Evolutionary conservation across 2,113 vertebrate species (phyloP).

Genomic region (Chauna torquata): DNA sequence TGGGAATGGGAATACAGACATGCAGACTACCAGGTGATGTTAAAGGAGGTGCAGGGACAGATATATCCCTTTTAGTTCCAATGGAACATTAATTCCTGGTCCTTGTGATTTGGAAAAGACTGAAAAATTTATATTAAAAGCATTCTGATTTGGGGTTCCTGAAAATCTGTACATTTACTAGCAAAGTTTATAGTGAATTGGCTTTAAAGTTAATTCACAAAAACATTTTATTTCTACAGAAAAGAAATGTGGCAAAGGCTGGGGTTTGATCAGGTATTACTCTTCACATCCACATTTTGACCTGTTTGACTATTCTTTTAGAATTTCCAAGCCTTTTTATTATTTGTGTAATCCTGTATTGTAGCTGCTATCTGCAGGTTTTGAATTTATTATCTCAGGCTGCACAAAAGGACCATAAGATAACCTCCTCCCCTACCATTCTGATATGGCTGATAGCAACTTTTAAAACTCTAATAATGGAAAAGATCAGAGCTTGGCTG

Average conservation of each 20-base stretch:
- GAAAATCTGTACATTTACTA: background rate
- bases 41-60: background rate
- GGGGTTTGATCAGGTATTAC: slow-evolving; percentile 7
- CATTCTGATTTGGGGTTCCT: background rate
- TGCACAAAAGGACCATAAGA: slow-evolving; percentile 41
- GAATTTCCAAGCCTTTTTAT: slow-evolving; percentile 1
- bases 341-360: slow-evolving; percentile 33
- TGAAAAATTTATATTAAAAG: background rate
- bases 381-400: slow-evolving; percentile 48
- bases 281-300: background rate
- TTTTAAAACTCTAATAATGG: slow-evolving; percentile 35
- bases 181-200: background rate
- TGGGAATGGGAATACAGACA: background rate
- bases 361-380: slow-evolving; percentile 24
- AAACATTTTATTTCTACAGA: background rate
- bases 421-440: slow-evolving; percentile 42
- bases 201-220: background rate
- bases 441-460: background rate
- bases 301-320: slow-evolving; percentile 22
- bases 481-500: slow-evolving; percentile 26
- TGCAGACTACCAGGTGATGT: background rate
- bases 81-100: background rate
- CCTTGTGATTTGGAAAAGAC: background rate
- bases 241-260: background rate
- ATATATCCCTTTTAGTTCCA: background rate